Evolutionary conservation across 2,888 invertebrate genomes (phyloP).

Genomic region (Cantharis lateralis): DNA sequence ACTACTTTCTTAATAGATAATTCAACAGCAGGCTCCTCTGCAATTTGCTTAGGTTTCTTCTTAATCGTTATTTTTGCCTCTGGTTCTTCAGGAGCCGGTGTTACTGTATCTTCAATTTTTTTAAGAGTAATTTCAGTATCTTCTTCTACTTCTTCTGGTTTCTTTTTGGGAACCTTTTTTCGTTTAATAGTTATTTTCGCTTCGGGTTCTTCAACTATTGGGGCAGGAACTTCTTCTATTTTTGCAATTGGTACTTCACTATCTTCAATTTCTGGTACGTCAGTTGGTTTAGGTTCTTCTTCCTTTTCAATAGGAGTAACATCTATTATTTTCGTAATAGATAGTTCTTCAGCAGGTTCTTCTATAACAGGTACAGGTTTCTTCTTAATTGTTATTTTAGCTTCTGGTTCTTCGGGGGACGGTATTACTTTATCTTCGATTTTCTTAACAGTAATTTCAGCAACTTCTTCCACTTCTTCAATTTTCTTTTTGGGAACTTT

Average conservation of each 20-base stretch:
- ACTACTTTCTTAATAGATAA: conserved; percentile 16
- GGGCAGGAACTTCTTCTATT: conserved; percentile 38
- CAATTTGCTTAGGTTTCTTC: conserved; percentile 36
- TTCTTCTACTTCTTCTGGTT: conserved; percentile 59
- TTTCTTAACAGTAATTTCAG: conserved; percentile 35
- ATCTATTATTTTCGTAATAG: conserved; percentile 46
- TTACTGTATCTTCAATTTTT: conserved; percentile 42
- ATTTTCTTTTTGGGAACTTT: conserved; percentile 31
- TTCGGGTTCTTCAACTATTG: conserved; percentile 36
- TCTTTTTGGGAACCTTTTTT: conserved; percentile 47
- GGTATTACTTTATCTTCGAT: not conserved
- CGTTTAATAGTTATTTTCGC: conserved; percentile 35
- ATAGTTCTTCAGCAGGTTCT: conserved; percentile 28
- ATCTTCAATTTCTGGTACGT: conserved; percentile 19
- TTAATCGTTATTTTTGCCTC: conserved; percentile 37
- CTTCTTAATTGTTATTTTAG: conserved; percentile 45
- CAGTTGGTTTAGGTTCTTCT: not conserved
- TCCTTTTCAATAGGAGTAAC: conserved; percentile 46
- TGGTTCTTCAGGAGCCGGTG: conserved; percentile 40
- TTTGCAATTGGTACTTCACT: too few relatives aligned
- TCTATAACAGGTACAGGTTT: conserved; percentile 55
- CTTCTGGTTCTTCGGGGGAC: conserved; percentile 37
- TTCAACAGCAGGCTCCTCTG: conserved; percentile 36
- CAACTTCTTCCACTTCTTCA: conserved; percentile 39
- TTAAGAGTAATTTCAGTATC: conserved; percentile 55